Base-by-base conservation (phyloP, 2,113 vertebrate species). In the Callipepla squamata region DNA sequence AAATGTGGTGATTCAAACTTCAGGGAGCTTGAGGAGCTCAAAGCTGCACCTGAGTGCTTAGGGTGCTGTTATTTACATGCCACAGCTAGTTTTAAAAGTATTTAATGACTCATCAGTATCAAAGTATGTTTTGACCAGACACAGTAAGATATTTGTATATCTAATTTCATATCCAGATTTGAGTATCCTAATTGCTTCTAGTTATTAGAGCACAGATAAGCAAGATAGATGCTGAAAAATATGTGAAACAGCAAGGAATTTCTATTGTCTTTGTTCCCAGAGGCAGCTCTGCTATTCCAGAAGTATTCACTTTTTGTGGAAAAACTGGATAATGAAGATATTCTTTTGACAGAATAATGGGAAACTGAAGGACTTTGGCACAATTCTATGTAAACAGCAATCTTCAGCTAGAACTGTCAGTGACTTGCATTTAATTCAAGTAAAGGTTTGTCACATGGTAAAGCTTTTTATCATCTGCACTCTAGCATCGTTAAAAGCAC, bases 21-120 rank as follows among this genome's bases (percentile, higher is more conserved):
- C 51, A 28, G 28, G 9, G 17, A 20, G 44, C 30, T 72, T 36
- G 89, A 77, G 42, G 42, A 34, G 89, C 59, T 51, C n/a, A 0
- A 0, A 85, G 78, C 36, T 85, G 62, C 58, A 87, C 23, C 21
- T 85, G 13, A 28, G 2, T 63, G n/a, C 73, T 85, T 62, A 13
- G 30, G n/a, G 50, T 62, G 28, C 72, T 66, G 45, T 89, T 79
- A 76, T 58, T 93, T 87, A 79, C 21, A 26, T 79, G 53, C 28
- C 85, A 73, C 91, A 89, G 40, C 77, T 84, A 72, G 70, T 67
- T 94, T 91, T 92, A 80, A 80, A 95, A 92, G 87, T 63, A 53
- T 69, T 82, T 93, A 51, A 63, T 62, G 72, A 28, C 32, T 83
- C 91, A 38, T 18, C 81, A 2, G 0, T 79, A 90, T 96, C 74